These are phyloP conservation scores for Phylloscopus whistleri DNA, from an alignment of 2,113 vertebrate genomes.

Conservation along the genomic window DNA sequence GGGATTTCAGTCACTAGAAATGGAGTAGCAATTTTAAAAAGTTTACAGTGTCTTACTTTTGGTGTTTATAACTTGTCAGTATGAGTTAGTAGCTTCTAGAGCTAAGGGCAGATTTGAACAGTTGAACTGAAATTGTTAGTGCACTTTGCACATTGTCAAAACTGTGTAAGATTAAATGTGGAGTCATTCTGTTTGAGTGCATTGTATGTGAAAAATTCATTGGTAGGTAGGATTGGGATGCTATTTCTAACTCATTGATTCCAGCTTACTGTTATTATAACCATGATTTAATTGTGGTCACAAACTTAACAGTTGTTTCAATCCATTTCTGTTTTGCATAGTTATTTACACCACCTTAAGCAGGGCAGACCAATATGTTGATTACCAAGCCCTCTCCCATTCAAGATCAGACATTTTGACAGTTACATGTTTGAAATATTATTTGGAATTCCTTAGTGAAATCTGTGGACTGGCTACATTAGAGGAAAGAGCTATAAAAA, in stretches of 20 bases:
- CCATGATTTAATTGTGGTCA: neutral
- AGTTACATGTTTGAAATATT: neutral
- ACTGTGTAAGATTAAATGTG: neutral
- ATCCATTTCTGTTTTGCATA: neutral
- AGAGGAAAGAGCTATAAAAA: neutral
- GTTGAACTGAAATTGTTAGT: neutral
- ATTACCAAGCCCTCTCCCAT: neutral
- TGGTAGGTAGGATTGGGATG: neutral
- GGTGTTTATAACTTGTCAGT: neutral
- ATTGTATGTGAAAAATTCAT: neutral
- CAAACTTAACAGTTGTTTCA: neutral
- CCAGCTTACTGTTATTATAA: neutral
- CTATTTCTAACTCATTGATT: neutral
- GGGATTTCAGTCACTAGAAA: neutral
- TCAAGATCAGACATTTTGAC: neutral
- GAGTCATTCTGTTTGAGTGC: neutral
- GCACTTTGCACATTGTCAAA: neutral
- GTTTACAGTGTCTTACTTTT: neutral
- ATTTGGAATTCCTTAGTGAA: neutral
- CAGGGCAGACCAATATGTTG: neutral
- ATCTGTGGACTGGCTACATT: neutral
- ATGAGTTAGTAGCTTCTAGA: neutral
- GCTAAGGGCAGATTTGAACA: neutral
- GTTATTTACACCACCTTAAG: neutral
- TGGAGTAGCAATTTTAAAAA: neutral